phyloP scores from a whole-genome alignment of 2,113 vertebrate genomes.

The Acanthisitta chloris region DNA sequence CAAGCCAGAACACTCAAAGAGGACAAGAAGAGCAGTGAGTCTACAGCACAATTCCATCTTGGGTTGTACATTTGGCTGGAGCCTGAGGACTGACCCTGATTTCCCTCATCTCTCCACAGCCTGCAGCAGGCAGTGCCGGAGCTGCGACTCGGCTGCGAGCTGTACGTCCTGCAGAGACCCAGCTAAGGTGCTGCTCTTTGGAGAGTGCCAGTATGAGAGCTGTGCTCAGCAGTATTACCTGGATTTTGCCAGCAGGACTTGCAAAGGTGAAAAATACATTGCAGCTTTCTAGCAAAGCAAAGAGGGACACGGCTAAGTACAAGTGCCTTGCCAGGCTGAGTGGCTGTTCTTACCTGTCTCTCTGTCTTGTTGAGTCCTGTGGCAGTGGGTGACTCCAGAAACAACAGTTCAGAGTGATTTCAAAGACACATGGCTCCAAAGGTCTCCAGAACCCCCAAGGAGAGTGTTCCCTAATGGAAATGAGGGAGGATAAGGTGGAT shows the following conservation, averaged over 20 bases:
- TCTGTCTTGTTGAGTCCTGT: not conserved
- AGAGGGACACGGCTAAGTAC: no score
- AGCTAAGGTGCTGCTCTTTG: conserved; percentile 86
- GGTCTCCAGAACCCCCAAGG: not conserved
- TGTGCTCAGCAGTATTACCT: conserved; percentile 93
- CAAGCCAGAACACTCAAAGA: not conserved
- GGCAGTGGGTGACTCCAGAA: not conserved
- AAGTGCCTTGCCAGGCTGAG: no score
- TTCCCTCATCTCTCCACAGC: conserved; percentile 67
- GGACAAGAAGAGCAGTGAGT: not conserved
- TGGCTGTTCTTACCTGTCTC: conserved; percentile 13
- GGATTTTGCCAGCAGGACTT: conserved; percentile 79
- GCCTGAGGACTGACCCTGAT: not conserved
- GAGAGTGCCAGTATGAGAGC: conserved; percentile 88
- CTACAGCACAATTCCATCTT: not conserved
- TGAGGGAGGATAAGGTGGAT: not conserved
- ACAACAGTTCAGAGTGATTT: not conserved
- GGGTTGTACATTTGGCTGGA: not conserved
- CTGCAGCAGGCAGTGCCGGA: conserved; percentile 82
- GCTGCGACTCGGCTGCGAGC: conserved; percentile 73
- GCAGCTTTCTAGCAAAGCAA: no score
- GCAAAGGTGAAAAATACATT: conserved; percentile 80
- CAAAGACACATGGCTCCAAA: not conserved
- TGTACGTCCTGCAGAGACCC: conserved; percentile 88
- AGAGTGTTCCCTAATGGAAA: not conserved